Base-by-base conservation (phyloP, 2,797 vertebrate species). In the Oreonectes daqikongensis region DNA sequence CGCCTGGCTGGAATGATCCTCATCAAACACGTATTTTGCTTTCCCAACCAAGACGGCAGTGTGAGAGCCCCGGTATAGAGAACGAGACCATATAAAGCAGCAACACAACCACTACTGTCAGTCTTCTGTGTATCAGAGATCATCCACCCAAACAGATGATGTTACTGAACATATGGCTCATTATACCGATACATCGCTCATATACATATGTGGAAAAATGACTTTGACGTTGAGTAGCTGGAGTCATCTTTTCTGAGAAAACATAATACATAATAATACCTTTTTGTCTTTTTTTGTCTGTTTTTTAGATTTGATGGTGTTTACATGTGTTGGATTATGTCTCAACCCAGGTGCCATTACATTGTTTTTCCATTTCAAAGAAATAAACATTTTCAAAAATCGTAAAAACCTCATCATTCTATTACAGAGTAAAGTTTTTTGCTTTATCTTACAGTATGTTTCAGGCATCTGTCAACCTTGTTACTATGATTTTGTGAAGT, bases 91-190 rank as follows among this genome's bases (percentile, higher is more conserved):
- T 42, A 26, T 52, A 18, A 61, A 69, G 32, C 32, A 77, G 55
- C 60, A 20, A 30, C 1, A 46, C 22, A 24, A 69, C 57, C 64
- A 30, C 30, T 15, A 12, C 64, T 75, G 32, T 70, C 14, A 65
- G 69, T 63, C 50, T 73, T 24, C n/a, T n/a, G 32, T 52, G 42
- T 40, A 42, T 38, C 32, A 76, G 30, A 17, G 40, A 78, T 66
- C 30, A 1, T 38, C 26, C 2, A 4, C 32, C 14, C n/a, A 69
- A 66, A 50, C 52, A 50, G 28, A 18, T 38, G n/a, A 65, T 82
- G 84, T 72, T 86, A 86, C 75, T 53, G 78, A 88, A 77, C 67
- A 81, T 80, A 83, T 61, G 82, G 80, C 28, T 76, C 26, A 57
- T 57, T 57, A 57, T 57, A 57, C 24, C 55, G 28, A 28, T 7